phyloP scores from a whole-genome alignment of 1,140 invertebrate species.

The Drosophila baimaii region DNA sequence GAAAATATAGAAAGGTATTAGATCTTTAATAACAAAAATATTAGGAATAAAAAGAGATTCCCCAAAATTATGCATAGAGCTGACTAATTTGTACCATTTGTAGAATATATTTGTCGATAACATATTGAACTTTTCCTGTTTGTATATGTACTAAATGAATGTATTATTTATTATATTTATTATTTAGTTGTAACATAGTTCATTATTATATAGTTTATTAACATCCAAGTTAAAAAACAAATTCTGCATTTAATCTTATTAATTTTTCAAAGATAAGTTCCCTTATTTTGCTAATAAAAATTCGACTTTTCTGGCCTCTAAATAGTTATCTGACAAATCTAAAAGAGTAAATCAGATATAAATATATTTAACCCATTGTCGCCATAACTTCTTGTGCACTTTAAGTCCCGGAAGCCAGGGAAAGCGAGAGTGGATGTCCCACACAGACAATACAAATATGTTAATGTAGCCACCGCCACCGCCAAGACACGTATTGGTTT shows the following conservation, averaged over 20 bases:
- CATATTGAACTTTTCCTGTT: too few species aligned
- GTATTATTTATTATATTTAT: too few species aligned
- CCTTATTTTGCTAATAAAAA: neutral
- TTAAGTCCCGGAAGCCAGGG: conserved; percentile 26
- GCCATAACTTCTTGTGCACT: conserved; percentile 63
- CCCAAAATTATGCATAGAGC: too few species aligned
- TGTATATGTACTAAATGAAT: too few species aligned
- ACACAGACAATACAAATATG: conserved; percentile 78
- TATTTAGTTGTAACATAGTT: too few species aligned
- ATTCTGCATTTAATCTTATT: too few species aligned
- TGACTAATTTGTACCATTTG: too few species aligned
- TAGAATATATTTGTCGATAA: too few species aligned
- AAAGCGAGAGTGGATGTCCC: conserved; percentile 28
- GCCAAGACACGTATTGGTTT: conserved; percentile 79
- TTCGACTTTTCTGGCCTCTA: neutral
- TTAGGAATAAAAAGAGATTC: too few species aligned
- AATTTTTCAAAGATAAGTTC: neutral
- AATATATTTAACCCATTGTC: conserved; percentile 61
- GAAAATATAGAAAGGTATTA: too few species aligned
- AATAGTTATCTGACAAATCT: neutral
- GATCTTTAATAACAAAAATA: too few species aligned
- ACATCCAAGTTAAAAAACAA: neutral
- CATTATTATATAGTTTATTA: neutral
- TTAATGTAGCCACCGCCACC: conserved; percentile 64
- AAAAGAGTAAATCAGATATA: neutral